These are phyloP conservation scores for Sterna hirundo DNA, from an alignment of 2,113 vertebrate genomes.

Conservation along the genomic window DNA sequence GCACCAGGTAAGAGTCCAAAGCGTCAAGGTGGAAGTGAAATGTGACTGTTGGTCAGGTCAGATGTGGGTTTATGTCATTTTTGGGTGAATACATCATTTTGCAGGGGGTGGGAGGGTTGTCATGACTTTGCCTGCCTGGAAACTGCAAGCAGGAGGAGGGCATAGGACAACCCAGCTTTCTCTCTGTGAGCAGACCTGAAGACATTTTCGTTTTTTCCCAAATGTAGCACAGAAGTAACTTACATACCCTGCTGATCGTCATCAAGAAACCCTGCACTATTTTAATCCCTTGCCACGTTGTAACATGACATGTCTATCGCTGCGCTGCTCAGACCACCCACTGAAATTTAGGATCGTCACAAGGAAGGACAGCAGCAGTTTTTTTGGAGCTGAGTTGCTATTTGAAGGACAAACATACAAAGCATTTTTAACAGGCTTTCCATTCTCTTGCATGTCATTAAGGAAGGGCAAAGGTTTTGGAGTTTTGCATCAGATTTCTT, in stretches of 20 bases:
- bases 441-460: background rate
- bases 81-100: background rate
- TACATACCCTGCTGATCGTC: background rate
- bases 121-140: background rate
- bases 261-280: fast-evolving
- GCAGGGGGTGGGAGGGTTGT: background rate
- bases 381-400: background rate
- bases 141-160: background rate
- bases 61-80: background rate
- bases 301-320: fast-evolving
- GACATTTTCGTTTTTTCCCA: background rate
- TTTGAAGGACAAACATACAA: background rate
- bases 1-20: constrained; percentile 82
- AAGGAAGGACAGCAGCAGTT: background rate
- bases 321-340: background rate
- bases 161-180: background rate
- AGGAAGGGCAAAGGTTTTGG: background rate
- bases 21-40: background rate
- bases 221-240: background rate
- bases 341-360: background rate
- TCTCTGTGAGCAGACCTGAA: fast-evolving
- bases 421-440: background rate
- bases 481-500: background rate
- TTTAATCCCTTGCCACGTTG: background rate
- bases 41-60: background rate